Conservation (phyloP, 2,888 invertebrate genomes). For the Automeris io region DNA sequence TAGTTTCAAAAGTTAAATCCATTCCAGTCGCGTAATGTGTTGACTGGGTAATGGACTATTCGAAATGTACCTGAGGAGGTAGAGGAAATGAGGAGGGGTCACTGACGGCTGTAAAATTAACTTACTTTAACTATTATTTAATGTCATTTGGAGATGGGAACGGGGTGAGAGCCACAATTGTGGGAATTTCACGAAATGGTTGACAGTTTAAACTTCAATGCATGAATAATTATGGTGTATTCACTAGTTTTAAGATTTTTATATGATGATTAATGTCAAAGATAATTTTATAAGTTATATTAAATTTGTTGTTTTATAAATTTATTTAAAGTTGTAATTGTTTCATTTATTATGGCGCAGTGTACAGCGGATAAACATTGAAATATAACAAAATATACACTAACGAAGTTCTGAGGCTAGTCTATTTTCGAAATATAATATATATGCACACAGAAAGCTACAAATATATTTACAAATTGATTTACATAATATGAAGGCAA, state of each 20-base stretch:
- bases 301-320: neutral
- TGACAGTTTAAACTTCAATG: slow-evolving; percentile 48
- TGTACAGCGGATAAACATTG: too few species aligned
- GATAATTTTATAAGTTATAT: neutral
- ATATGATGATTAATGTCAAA: slow-evolving; percentile 24
- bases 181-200: slow-evolving; percentile 49
- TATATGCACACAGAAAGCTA: too few species aligned
- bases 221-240: slow-evolving; percentile 45
- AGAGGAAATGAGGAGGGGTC: slow-evolving; percentile 30
- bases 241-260: slow-evolving; percentile 32
- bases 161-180: slow-evolving; percentile 50
- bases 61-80: slow-evolving; percentile 29
- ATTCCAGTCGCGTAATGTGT: slow-evolving; percentile 44
- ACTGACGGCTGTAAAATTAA: slow-evolving; percentile 49
- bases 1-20: slow-evolving; percentile 29
- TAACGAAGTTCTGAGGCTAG: too few species aligned
- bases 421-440: too few species aligned
- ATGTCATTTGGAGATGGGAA: slow-evolving; percentile 58
- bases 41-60: slow-evolving; percentile 48
- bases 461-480: too few species aligned
- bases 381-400: too few species aligned
- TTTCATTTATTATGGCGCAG: too few species aligned
- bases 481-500: too few species aligned
- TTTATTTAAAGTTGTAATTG: too few species aligned
- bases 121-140: slow-evolving; percentile 66